A percentile compares a stretch with the other conserved stretches of the same genome.
Evolutionary conservation across 2,113 vertebrate species (phyloP).

Genomic region (Speoplatyrhinus poulsoni): DNA sequence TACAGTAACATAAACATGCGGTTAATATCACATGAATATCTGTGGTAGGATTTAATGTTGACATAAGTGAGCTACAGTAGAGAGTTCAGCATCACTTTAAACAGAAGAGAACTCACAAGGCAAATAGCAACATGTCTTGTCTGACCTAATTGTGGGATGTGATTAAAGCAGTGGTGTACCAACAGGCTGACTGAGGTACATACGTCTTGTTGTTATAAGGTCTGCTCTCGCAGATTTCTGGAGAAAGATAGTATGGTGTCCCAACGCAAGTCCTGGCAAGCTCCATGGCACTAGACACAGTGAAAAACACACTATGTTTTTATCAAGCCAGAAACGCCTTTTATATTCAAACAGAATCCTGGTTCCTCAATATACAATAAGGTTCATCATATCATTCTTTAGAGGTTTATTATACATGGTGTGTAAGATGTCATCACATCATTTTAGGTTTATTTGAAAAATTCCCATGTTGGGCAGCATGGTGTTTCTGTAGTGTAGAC

Average conservation of each 20-base stretch:
- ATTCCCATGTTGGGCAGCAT: too few relatives aligned
- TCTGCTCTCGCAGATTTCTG: conserved; percentile 91
- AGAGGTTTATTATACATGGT: too few relatives aligned
- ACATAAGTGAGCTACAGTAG: too few relatives aligned
- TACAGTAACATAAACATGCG: too few relatives aligned
- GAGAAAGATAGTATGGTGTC: conserved; percentile 91
- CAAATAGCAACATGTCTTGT: too few relatives aligned
- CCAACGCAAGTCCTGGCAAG: conserved; percentile 87
- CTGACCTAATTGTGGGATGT: background rate
- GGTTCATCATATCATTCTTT: too few relatives aligned
- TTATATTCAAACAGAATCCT: background rate
- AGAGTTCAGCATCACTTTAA: too few relatives aligned
- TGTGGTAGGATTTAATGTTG: too few relatives aligned
- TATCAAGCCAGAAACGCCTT: background rate
- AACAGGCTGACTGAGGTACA: conserved; percentile 38
- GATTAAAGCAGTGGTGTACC: background rate
- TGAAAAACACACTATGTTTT: conserved; percentile 4
- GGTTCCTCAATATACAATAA: too few relatives aligned
- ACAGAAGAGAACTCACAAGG: too few relatives aligned
- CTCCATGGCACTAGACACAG: conserved; percentile 82
- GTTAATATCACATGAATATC: too few relatives aligned
- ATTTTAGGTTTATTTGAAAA: background rate
- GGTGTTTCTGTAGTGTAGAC: too few relatives aligned
- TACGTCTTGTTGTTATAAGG: conserved; percentile 96
- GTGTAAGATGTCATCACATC: background rate